These are phyloP conservation scores for Crematogaster levior DNA, from an alignment of 2,888 invertebrate genomes.

Conservation along the genomic window DNA sequence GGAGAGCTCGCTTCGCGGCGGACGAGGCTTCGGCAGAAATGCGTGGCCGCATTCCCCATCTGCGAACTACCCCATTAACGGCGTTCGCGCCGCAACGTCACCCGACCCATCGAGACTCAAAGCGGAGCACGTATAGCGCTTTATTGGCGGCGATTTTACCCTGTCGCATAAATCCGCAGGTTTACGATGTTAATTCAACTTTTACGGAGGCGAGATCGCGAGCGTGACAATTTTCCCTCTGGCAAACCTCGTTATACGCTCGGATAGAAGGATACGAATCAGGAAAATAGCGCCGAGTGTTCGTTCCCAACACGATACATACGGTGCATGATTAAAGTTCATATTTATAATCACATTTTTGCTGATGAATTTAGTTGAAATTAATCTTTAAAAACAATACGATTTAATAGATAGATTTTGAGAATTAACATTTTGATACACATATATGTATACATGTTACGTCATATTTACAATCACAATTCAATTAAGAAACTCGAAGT, in stretches of 20 bases:
- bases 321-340: background rate
- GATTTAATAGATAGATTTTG: background rate
- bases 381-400: background rate
- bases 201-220: conserved; percentile 36
- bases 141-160: conserved; percentile 52
- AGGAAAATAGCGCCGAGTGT: conserved; percentile 1
- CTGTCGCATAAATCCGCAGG: conserved; percentile 46
- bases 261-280: conserved; percentile 1
- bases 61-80: conserved; percentile 67
- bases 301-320: background rate
- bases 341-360: background rate
- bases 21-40: conserved; percentile 54
- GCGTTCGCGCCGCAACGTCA: conserved; percentile 58
- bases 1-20: conserved; percentile 43
- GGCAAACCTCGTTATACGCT: background rate
- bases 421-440: background rate
- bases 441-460: background rate
- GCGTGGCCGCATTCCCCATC: conserved; percentile 61
- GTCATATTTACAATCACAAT: background rate
- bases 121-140: conserved; percentile 41
- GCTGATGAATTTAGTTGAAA: background rate
- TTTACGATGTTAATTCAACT: conserved; percentile 59
- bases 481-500: background rate
- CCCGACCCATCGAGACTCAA: conserved; percentile 44
- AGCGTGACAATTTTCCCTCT: conserved; percentile 12